Evolutionary conservation across 1,140 invertebrate species (phyloP), one percentile per base, ranked within the genome.

Genomic region (Psilanteris sp.): DNA sequence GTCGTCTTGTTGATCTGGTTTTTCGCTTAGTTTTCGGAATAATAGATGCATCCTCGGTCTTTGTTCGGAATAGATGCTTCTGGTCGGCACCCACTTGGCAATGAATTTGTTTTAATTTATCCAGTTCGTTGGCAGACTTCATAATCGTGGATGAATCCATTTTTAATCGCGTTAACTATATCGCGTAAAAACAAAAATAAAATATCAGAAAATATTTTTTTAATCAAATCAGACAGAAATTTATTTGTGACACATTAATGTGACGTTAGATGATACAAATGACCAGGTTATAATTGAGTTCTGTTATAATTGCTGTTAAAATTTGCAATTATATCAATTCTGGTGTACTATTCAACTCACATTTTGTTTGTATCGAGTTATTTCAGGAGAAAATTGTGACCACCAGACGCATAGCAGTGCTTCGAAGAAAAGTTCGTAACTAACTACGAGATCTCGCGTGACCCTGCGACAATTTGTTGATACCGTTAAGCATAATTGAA

Each of bases 401-500:
- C 20, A 29, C 24, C 43, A 46, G 24, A 22, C 20, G 66, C 73
- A 71, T 66, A 73, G 64, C 52, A 64, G 64, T 54, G 52, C 61
- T 55, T 48, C 66, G 43, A 61, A 46, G 64, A 59, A 59, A 55
- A 57, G 79, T 72, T 78, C 48, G 36, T 41, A 67, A 77, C 52
- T 74, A 79, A 87, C 82, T 86, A 81, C 79, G 81, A 77, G 66
- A 41, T 73, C 48, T 39, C 55, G 48, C 68, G 32, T 70, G 41
- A 34, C 72, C 66, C 78, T 78, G 75, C 76, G 67, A 79, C 55
- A 80, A 80, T 81, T 83, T 83, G 79, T 83, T 86, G 82, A 83
- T 85, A 79, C 79, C 79, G 44, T 87, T 83, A 84, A 27, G 32
- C 26, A n/a, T 85, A 86, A 88, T 87, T 83, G 43, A 87, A 75